Evolutionary conservation across 2,113 vertebrate species (phyloP), one percentile per base, ranked within the genome.

Genomic region (Dascyllus trimaculatus): DNA sequence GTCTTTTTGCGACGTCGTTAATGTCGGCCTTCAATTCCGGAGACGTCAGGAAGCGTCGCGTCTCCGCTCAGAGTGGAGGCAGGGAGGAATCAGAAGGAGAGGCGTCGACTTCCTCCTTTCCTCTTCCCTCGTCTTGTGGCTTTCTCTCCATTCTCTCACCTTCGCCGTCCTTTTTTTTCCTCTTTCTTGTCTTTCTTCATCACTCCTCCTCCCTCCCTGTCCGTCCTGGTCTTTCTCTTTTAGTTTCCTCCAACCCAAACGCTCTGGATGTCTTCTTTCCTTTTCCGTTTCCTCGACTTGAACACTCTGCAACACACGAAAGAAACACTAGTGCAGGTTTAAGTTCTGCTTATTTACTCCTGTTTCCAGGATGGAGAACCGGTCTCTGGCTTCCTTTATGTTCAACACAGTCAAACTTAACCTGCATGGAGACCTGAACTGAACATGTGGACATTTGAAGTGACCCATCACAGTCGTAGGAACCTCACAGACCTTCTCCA

Each of bases 41-140:
- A 80, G 82, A 59, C 69, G 62, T 82, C 85, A 85, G 68, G 61
- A 66, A 62, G 49, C 67, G 46, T 82, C 43, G 45, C 68, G 53
- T 74, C 58, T 81, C 84, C 5, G 4, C 64, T 26, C 43, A 72
- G 70, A 66, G 0, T 40, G 49, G 48, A 26, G 4, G 40, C 32
- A 45, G 56, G 59, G 35, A 0, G 19, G 24, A 52, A 54, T 11
- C 10, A 54, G 70, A 73, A 57, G n/a, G 48, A 43, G 61, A 57
- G 56, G 68, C 29, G 51, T n/a, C n/a, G n/a, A n/a, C n/a, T n/a
- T n/a, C n/a, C n/a, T n/a, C n/a, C n/a, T n/a, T n/a, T n/a, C n/a
- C n/a, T n/a, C 29, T 53, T 17, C 32, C 25, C 11, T 59, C 19
- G 3, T 53, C 60, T 56, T 13, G 17, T 46, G 38, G 35, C n/a